Evolutionary conservation across 2,797 vertebrate species (phyloP), one percentile per base, ranked within the genome.

Genomic region (Thunnus albacares): DNA sequence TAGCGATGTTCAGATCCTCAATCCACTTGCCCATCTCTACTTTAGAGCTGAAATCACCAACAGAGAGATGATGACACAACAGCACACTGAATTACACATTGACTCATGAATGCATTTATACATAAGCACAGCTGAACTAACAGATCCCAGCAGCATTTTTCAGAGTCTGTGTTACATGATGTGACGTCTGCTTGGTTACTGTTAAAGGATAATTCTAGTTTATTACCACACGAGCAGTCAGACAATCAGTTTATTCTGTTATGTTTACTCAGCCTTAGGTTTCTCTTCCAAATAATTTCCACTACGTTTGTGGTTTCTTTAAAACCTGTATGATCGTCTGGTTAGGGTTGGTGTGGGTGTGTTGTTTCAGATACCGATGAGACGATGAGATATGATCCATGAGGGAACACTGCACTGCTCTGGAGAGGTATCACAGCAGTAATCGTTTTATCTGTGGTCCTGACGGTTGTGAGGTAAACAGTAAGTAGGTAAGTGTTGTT

Each of bases 1-100:
- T 98, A 0, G 98, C 97, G 7, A 95, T 43, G 63, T 97, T 97
- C 6, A 99, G 93, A 86, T 99, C 98, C n/a, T 96, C 96, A 60
- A 98, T 96, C 98, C 98, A 99, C 88, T 98, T 98, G 22, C 96
- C 94, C 96, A 99, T 99, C 89, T 99, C 98, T 81, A 97, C 90
- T 71, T 94, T 97, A 8, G 97, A 97, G 86, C 98, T 99, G 90
- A 14, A 33, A 52, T 24, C 13, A 77, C 56, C 80, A 55, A 77
- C 4, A 80, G 0, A 56, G 6, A 58, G 6, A 58, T 1, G 4
- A 14, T n/a, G 3, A 38, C 2, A 3, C 4, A 60, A 61, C 5
- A 33, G 4, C 22, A 14, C 15, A 66, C 11, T 38, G 22, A 69
- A 38, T 38, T 43, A 60, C 3, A 41, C n/a, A 4, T 11, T 15